These are phyloP conservation scores for Xiphophorus couchianus DNA, from an alignment of 2,113 vertebrate species.

Conservation along the genomic window DNA sequence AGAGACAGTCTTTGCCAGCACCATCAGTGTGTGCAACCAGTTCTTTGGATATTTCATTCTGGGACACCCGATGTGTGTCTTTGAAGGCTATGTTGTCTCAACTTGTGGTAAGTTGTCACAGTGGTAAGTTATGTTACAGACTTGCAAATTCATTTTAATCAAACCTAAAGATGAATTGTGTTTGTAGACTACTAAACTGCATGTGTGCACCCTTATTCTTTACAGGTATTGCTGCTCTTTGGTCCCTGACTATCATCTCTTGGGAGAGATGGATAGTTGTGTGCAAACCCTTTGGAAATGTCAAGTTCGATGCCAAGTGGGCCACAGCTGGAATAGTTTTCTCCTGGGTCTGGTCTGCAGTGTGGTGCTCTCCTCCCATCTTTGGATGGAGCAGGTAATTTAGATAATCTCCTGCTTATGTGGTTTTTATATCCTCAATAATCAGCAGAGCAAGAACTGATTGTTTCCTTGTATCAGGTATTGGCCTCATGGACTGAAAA, in stretches of 20 bases:
- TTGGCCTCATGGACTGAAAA: conserved; percentile 92
- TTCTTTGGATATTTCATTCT: conserved; percentile 88
- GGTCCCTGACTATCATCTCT: conserved; percentile 89
- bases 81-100: conserved; percentile 87
- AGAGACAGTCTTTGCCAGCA: conserved; percentile 89
- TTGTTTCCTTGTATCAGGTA: conserved; percentile 72
- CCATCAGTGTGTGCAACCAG: conserved; percentile 90
- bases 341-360: conserved; percentile 84
- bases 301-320: conserved; percentile 90
- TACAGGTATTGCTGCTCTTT: conserved; percentile 85
- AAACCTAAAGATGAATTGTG: not conserved
- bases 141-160: not conserved
- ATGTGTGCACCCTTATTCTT: not conserved
- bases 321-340: conserved; percentile 84
- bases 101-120: conserved; percentile 80
- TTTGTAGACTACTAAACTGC: not conserved
- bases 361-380: conserved; percentile 85
- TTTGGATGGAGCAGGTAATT: conserved; percentile 91
- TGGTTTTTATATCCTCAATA: too few species aligned
- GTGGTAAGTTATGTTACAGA: not conserved
- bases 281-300: conserved; percentile 92
- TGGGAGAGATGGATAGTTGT: conserved; percentile 95
- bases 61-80: conserved; percentile 86
- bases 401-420: not conserved
- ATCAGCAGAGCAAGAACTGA: not conserved